Evolutionary conservation across 2,888 invertebrate genomes (phyloP).

Genomic region (Phyto melanocephala): DNA sequence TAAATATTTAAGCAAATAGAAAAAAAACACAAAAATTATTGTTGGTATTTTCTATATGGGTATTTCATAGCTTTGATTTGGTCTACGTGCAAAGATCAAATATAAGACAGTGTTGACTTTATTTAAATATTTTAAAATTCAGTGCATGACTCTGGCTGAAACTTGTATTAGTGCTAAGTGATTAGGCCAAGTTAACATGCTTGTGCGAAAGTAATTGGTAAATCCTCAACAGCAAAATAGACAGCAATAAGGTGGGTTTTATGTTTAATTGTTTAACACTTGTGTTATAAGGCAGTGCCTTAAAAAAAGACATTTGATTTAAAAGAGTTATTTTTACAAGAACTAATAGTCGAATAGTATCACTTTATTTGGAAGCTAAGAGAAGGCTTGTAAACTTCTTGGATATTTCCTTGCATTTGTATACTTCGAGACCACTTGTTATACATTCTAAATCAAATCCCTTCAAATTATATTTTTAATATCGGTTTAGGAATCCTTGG

Average conservation of each 20-base stretch:
- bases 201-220: slow-evolving; percentile 21
- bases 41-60: not conserved
- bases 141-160: not conserved
- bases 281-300: too few species aligned
- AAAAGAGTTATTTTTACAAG: too few species aligned
- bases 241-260: not conserved
- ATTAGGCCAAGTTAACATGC: slow-evolving; percentile 26
- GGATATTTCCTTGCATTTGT: too few species aligned
- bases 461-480: too few species aligned
- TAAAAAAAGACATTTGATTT: too few species aligned
- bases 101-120: not conserved
- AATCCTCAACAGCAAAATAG: not conserved
- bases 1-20: too few species aligned
- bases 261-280: not conserved
- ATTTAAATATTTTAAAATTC: not conserved
- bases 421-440: too few species aligned
- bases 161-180: not conserved
- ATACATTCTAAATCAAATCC: too few species aligned
- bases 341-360: too few species aligned
- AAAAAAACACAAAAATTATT: not conserved
- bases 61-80: not conserved
- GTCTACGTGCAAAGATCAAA: slow-evolving; percentile 14
- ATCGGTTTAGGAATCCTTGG: too few species aligned
- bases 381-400: too few species aligned
- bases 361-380: too few species aligned